Base-by-base conservation (phyloP, 2,888 invertebrate genomes). In the Margaritifera margaritifera region DNA sequence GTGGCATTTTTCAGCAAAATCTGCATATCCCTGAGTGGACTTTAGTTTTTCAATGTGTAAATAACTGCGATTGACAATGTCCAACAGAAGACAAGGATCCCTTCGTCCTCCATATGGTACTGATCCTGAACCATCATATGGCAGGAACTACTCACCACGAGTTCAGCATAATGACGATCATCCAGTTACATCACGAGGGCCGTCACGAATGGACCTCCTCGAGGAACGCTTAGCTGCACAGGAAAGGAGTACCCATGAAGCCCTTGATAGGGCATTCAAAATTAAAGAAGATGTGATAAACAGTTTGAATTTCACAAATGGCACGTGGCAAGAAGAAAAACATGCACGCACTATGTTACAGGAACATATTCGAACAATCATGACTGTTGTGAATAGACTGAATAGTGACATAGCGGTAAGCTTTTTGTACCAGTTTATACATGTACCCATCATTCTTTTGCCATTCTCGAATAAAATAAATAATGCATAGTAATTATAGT, bases 311-410 rank as follows among this genome's bases (percentile, higher is more conserved):
- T 84, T 85, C 69, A 88, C 86, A 19, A 88, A 88, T 64, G 88
- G 89, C 6, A 86, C 89, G 4, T 88, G 89, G 88, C 86, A 88
- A 72, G 88, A 89, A 62, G 89, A 89, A 75, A 87, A 88, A 74
- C 84, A 84, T 57, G 85, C 87, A 6, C 66, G 89, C 22, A 77
- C 73, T 59, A 80, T 89, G 78, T 80, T 89, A 24, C 88, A 89
- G 76, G 89, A 89, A 68, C 89, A 89, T 71, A 88, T 89, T 50
- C 80, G 86, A 6, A 87, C 87, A n/a, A 89, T 89, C 67, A 89
- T 88, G 27, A 87, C 87, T 31, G 87, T 89, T 5, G 88, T 89
- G 22, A 85, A 86, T 68, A 82, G 85, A 62, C 84, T 89, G 20
- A 87, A 86, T 75, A 80, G 77, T 68, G 89, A 89, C 68, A 88